Evolutionary conservation across 2,797 vertebrate species (phyloP).

Genomic region (Rhinoraja longicauda): DNA sequence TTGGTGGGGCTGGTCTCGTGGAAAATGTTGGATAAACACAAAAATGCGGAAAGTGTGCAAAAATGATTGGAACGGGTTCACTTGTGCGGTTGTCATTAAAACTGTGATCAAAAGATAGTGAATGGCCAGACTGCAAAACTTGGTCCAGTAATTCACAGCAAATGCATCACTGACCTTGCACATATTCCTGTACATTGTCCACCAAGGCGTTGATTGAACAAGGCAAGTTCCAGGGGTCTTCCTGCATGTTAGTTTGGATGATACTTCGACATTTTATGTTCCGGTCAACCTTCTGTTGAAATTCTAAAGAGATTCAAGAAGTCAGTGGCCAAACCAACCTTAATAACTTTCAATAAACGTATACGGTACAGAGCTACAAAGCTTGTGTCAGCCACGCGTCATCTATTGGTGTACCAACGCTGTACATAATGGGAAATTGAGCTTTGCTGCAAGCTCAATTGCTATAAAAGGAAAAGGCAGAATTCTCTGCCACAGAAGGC

Average conservation of each 20-base stretch:
- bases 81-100: background rate
- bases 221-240: conserved; percentile 98
- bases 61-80: background rate
- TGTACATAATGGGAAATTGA: no score
- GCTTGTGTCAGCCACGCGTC: background rate
- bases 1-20: no score
- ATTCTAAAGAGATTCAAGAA: conserved; percentile 62
- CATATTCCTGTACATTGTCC: conserved; percentile 85
- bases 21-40: no score
- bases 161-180: conserved; percentile 71
- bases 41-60: background rate
- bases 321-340: background rate
- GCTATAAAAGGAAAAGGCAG: background rate
- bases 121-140: background rate
- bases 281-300: conserved; percentile 87
- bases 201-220: conserved; percentile 88
- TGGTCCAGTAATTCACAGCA: background rate
- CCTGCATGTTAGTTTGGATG: conserved; percentile 91
- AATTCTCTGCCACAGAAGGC: no score
- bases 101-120: background rate
- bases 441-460: no score
- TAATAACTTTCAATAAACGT: background rate
- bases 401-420: background rate
- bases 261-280: conserved; percentile 71
- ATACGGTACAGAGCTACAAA: background rate